Conservation (phyloP, 2,888 invertebrate genomes). For the Lasioglossum oenotherae region DNA sequence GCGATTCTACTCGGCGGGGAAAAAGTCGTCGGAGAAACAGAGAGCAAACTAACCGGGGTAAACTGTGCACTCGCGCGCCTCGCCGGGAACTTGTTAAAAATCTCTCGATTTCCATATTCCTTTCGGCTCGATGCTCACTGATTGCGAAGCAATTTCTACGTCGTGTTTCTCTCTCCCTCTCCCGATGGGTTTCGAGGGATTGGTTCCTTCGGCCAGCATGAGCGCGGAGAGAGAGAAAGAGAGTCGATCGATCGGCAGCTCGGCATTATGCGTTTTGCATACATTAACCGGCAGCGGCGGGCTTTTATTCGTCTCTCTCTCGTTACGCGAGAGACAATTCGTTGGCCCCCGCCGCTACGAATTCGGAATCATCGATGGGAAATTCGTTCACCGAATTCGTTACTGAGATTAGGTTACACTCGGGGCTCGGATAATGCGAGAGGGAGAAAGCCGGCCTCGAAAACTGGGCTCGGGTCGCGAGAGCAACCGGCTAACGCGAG, state of each 20-base stretch:
- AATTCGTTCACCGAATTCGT: slow-evolving; percentile 65
- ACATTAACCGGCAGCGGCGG: slow-evolving; percentile 31
- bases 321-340: slow-evolving; percentile 50
- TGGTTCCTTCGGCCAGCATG: slow-evolving; percentile 34
- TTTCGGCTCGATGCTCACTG: slow-evolving; percentile 30
- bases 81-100: slow-evolving; percentile 36
- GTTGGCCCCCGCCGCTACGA: slow-evolving; percentile 34
- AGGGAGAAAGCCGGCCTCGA: neutral
- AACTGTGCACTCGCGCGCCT: slow-evolving; percentile 13
- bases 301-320: slow-evolving; percentile 43
- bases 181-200: neutral
- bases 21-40: neutral
- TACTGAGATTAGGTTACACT: slow-evolving; percentile 65
- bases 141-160: slow-evolving; percentile 44
- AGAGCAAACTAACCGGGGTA: neutral
- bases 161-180: neutral
- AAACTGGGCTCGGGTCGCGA: neutral
- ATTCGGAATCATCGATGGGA: slow-evolving; percentile 56
- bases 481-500: slow-evolving; percentile 51
- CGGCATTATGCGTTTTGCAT: slow-evolving; percentile 52
- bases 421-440: slow-evolving; percentile 50
- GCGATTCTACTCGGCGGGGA: neutral
- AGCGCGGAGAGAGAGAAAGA: neutral
- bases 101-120: slow-evolving; percentile 40
- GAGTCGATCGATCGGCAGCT: neutral